Conservation (phyloP, 2,113 vertebrate species). For the Elanus axillaris region DNA sequence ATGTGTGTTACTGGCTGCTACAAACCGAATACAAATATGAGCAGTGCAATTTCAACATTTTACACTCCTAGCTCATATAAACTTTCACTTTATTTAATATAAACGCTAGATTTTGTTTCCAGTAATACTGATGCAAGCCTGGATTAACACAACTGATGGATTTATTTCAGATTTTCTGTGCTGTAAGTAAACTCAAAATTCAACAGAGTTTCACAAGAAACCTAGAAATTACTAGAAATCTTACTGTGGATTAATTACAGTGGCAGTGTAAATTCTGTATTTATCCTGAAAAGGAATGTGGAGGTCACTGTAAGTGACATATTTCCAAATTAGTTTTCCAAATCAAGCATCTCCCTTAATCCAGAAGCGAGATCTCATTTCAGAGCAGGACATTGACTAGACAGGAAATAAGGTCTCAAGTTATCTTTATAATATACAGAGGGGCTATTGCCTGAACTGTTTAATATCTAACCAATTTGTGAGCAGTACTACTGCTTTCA, state of each 20-base stretch:
- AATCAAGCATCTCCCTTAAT: background rate
- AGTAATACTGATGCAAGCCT: background rate
- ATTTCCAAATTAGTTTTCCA: slow-evolving; percentile 10
- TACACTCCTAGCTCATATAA: background rate
- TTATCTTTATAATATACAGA: background rate
- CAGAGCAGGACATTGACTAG: slow-evolving; percentile 22
- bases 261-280: background rate
- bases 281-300: background rate
- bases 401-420: slow-evolving; percentile 33
- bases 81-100: background rate
- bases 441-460: slow-evolving; percentile 1
- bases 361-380: slow-evolving; percentile 36
- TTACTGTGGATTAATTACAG: background rate
- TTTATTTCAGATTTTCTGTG: background rate
- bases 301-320: background rate
- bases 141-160: background rate
- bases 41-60: background rate
- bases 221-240: background rate
- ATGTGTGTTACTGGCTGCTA: background rate
- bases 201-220: background rate
- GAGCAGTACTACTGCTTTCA: background rate
- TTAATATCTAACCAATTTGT: background rate
- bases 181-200: background rate
- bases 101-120: background rate
- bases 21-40: background rate